A percentile compares a stretch with the other conserved stretches of the same genome.
phyloP scores from a whole-genome alignment of 1,140 invertebrate species.

The Trachymyrmex septentrionalis region DNA sequence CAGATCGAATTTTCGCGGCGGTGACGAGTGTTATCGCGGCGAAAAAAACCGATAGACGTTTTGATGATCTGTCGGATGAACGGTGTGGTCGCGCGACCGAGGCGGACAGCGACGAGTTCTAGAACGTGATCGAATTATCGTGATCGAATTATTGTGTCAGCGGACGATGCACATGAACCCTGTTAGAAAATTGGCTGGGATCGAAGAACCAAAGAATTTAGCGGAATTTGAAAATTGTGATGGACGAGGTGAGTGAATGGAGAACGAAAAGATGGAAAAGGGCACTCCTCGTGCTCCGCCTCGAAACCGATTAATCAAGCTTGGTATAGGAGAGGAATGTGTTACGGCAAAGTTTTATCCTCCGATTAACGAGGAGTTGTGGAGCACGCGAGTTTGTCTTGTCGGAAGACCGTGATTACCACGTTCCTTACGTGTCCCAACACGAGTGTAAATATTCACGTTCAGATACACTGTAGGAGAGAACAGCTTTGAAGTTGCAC shows the following conservation, averaged over 20 bases:
- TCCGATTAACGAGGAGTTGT: slow-evolving; percentile 6
- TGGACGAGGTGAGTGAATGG: not conserved
- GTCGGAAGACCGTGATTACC: not conserved
- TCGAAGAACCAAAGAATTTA: not conserved
- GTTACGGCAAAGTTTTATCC: not conserved
- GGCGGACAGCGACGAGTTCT: not conserved
- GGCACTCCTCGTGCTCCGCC: not conserved
- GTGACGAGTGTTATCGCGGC: slow-evolving; percentile 23
- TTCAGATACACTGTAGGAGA: not conserved
- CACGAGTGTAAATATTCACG: slow-evolving; percentile 33
- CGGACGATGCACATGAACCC: not conserved
- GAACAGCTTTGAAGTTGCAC: slow-evolving; percentile 2
- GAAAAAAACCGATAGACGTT: not conserved
- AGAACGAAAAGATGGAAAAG: not conserved
- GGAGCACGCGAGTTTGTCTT: not conserved
- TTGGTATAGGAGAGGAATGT: not conserved
- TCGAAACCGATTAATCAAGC: not conserved
- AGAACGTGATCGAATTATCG: slow-evolving; percentile 5
- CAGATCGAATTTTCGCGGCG: not conserved
- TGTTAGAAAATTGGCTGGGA: not conserved
- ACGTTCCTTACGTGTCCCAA: not conserved
- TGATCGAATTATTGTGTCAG: too few relatives aligned
- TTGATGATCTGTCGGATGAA: not conserved
- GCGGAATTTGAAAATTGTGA: slow-evolving; percentile 6
- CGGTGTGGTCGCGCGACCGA: not conserved